Conservation (phyloP, 2,113 vertebrate species). For the Dasyornis broadbenti region DNA sequence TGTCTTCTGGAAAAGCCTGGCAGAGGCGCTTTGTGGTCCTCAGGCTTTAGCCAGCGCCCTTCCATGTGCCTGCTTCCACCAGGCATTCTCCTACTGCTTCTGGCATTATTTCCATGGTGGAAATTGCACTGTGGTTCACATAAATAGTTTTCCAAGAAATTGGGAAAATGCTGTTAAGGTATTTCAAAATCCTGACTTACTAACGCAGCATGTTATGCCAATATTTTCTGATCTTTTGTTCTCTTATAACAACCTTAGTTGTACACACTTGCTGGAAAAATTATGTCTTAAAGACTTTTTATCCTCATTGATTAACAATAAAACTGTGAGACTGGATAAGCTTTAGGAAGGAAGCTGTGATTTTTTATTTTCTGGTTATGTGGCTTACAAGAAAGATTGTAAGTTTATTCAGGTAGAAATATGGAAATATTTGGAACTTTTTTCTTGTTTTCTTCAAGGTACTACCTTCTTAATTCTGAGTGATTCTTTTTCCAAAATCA, state of each 20-base stretch:
- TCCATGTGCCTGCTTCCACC: not conserved
- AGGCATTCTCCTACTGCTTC: not conserved
- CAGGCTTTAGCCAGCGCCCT: not conserved
- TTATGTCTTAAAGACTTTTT: not conserved
- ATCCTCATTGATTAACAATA: conserved; percentile 27
- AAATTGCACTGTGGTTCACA: not conserved
- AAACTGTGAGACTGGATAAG: not conserved
- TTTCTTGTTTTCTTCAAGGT: not conserved
- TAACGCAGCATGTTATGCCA: not conserved
- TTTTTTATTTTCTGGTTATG: not conserved
- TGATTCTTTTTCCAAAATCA: not conserved
- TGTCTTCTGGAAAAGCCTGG: not conserved
- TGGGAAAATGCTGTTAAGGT: not conserved
- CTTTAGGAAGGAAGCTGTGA: not conserved
- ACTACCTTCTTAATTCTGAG: not conserved
- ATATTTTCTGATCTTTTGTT: not conserved
- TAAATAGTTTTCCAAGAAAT: not conserved
- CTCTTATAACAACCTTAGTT: not conserved
- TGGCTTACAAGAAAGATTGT: not conserved
- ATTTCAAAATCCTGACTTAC: not conserved
- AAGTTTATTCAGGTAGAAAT: not conserved
- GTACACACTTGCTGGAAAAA: not conserved
- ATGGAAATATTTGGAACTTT: not conserved
- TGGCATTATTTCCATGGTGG: not conserved
- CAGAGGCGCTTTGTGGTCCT: not conserved